Conservation (phyloP, 1,140 invertebrate genomes). For the Hypsibius dujardini region DNA sequence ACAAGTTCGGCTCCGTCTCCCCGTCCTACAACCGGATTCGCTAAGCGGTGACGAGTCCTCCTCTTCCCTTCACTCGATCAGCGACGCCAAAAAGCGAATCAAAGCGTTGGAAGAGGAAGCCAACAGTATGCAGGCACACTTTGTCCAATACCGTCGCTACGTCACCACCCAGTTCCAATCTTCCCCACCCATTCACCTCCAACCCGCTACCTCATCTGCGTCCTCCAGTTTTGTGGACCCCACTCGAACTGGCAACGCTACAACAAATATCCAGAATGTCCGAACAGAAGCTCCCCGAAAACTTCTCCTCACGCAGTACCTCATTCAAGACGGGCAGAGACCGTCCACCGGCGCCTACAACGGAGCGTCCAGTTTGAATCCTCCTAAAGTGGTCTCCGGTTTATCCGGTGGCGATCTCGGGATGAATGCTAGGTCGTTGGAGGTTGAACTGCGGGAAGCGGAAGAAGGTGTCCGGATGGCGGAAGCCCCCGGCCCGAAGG, state of each 20-base stretch:
- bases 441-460: neutral
- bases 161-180: neutral
- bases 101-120: conserved; percentile 10
- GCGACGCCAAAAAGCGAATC: conserved; percentile 12
- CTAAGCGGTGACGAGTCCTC: neutral
- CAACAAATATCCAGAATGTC: too few relatives aligned
- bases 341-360: neutral
- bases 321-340: neutral
- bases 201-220: neutral
- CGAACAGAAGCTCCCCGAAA: too few relatives aligned
- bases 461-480: neutral
- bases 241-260: too few relatives aligned
- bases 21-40: too few relatives aligned
- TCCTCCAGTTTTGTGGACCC: neutral
- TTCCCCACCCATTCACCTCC: too few relatives aligned
- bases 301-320: conserved; percentile 4
- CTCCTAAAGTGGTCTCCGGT: neutral
- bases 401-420: neutral
- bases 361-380: neutral
- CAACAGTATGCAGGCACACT: conserved; percentile 8
- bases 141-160: conserved; percentile 13
- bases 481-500: neutral
- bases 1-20: too few relatives aligned
- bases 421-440: conserved; percentile 8
- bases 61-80: neutral